These are phyloP conservation scores for Homarus gammarus DNA, from an alignment of 2,888 invertebrate species.

Conservation along the genomic window DNA sequence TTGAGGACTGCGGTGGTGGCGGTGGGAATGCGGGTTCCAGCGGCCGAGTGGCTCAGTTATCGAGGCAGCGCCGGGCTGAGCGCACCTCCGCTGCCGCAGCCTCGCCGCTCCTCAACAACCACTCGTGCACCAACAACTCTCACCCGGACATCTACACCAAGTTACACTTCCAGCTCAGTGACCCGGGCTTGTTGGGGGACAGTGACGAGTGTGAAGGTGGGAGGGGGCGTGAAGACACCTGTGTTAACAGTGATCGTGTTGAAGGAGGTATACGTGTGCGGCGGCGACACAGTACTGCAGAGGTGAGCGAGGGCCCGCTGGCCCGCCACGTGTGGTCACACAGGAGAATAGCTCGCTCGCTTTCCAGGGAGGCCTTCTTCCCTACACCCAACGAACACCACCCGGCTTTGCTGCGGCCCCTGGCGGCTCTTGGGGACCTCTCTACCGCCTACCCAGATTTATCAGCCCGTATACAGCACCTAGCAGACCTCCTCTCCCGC, in stretches of 20 bases:
- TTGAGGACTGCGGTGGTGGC: conserved; percentile 42
- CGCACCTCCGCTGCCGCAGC: conserved; percentile 12
- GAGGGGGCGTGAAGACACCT: not conserved
- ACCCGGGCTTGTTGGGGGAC: not conserved
- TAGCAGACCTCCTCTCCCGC: conserved; percentile 40
- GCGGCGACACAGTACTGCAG: conserved; percentile 55
- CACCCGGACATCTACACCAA: conserved; percentile 60
- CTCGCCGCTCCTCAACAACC: conserved; percentile 42
- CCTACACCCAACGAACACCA: conserved; percentile 66
- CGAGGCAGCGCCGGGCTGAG: conserved; percentile 32
- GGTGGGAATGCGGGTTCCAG: conserved; percentile 21
- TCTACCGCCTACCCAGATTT: conserved; percentile 55
- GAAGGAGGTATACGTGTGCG: conserved; percentile 21
- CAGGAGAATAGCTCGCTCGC: conserved; percentile 60
- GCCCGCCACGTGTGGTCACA: conserved; percentile 69
- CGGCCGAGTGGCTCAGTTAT: conserved; percentile 45
- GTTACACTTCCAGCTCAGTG: conserved; percentile 11
- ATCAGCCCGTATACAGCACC: conserved; percentile 54
- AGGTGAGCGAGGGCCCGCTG: conserved; percentile 33
- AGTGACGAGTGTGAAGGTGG: conserved; percentile 11
- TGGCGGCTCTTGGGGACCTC: conserved; percentile 60
- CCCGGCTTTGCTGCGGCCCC: conserved; percentile 56
- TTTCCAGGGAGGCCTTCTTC: conserved; percentile 58
- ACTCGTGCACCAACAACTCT: conserved; percentile 63
- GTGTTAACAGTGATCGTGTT: not conserved